Conservation (phyloP, 2,888 invertebrate species). For the Tetrapedia diversipes region DNA sequence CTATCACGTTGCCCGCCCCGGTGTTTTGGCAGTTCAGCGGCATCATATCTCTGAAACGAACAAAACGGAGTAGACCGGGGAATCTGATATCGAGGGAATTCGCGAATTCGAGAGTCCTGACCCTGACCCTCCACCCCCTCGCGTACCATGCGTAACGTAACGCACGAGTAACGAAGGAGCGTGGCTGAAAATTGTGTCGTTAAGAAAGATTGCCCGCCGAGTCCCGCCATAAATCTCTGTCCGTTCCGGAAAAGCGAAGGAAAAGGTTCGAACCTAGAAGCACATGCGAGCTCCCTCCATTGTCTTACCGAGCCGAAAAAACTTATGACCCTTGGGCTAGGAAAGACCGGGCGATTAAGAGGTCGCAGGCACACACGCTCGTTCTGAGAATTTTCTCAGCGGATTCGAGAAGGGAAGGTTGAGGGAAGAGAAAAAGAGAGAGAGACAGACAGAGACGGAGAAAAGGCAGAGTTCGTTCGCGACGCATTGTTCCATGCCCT, state of each 20-base stretch:
- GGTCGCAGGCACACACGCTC: conserved; percentile 25
- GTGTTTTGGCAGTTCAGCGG: conserved; percentile 75
- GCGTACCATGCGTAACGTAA: no score
- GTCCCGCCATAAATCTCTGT: conserved; percentile 50
- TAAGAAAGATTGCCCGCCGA: conserved; percentile 17
- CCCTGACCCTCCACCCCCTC: no score
- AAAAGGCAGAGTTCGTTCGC: conserved; percentile 31
- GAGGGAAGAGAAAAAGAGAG: background rate
- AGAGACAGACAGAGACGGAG: conserved; percentile 7
- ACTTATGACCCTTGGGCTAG: conserved; percentile 31
- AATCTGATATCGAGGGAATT: background rate
- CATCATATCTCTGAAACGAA: conserved; percentile 74
- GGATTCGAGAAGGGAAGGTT: background rate
- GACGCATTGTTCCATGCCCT: conserved; percentile 46
- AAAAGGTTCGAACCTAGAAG: conserved; percentile 20
- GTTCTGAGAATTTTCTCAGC: conserved; percentile 53
- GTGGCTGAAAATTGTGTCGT: conserved; percentile 11
- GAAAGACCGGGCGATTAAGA: conserved; percentile 34
- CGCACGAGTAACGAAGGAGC: conserved; percentile 2
- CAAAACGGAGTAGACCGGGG: background rate
- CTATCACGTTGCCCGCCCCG: conserved; percentile 66
- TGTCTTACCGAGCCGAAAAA: conserved; percentile 52
- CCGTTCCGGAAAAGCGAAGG: conserved; percentile 29
- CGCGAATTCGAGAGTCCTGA: no score
- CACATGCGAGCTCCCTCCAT: conserved; percentile 47